Evolutionary conservation across 2,888 invertebrate species (phyloP).

Genomic region (Ommatoiulus sabulosus): DNA sequence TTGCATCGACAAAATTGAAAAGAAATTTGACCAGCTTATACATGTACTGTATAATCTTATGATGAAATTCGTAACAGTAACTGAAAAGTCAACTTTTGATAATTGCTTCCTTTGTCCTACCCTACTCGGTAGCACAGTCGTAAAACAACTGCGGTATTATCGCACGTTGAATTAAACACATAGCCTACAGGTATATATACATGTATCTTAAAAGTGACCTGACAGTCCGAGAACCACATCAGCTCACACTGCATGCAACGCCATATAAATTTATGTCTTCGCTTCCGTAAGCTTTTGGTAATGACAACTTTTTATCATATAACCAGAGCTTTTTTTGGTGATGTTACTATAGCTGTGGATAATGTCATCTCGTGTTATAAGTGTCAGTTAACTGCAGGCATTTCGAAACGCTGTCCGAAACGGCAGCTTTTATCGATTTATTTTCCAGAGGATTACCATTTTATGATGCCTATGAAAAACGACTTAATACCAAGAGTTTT

Average conservation of each 20-base stretch:
- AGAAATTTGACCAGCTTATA: too few species aligned
- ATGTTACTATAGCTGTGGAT: neutral
- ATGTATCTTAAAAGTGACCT: neutral
- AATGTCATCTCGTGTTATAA: slow-evolving; percentile 27
- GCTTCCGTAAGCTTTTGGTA: neutral
- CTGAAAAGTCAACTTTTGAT: too few species aligned
- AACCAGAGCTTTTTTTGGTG: neutral
- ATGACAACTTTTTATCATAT: neutral
- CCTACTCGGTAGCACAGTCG: too few species aligned
- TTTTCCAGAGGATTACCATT: slow-evolving; percentile 27
- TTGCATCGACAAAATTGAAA: too few species aligned
- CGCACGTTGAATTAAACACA: too few species aligned
- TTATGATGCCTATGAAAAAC: slow-evolving; percentile 21
- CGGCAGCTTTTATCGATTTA: slow-evolving; percentile 27
- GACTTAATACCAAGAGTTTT: neutral
- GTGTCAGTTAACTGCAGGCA: slow-evolving; percentile 27
- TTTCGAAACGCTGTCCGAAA: slow-evolving; percentile 12
- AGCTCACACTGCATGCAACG: neutral
- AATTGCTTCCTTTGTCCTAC: too few species aligned
- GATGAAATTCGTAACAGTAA: too few species aligned
- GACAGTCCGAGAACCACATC: neutral
- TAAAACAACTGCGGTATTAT: too few species aligned
- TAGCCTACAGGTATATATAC: too few species aligned
- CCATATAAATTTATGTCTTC: neutral
- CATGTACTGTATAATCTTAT: too few species aligned